These are phyloP conservation scores for Chondrilla cf. caribensis DNA, from an alignment of 37 sponge, comb jelly and placozoan genomes.

Conservation along the genomic window DNA sequence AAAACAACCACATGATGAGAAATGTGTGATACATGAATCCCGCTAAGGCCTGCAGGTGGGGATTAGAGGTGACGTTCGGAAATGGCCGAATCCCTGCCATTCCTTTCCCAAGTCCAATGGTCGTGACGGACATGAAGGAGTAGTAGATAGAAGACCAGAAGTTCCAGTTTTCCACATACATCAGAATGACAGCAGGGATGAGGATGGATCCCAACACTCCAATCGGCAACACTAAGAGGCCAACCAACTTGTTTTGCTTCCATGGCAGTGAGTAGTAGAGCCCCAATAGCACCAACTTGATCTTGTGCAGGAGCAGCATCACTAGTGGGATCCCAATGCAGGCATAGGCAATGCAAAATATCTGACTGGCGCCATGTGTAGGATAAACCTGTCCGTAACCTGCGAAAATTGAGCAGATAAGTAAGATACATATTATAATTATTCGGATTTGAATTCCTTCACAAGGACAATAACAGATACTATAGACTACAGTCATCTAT, in stretches of 20 bases:
- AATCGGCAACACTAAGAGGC: no score
- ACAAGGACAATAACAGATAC: no score
- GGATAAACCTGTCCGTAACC: no score
- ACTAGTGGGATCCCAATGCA: slow-evolving; percentile 74
- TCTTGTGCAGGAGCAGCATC: slow-evolving; percentile 37
- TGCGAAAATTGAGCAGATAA: no score
- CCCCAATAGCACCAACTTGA: slow-evolving; percentile 29
- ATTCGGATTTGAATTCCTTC: no score
- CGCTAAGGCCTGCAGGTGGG: no score
- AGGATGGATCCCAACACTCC: slow-evolving; percentile 30
- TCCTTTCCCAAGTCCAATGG: slow-evolving; percentile 40
- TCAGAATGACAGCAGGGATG: slow-evolving; percentile 53
- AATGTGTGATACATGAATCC: not conserved
- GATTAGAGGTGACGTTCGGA: no score
- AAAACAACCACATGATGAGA: not conserved
- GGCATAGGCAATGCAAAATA: slow-evolving; percentile 59
- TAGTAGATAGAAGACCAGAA: slow-evolving; percentile 30
- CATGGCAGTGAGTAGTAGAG: no score
- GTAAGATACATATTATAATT: no score
- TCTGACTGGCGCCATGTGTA: not conserved
- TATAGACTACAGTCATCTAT: no score
- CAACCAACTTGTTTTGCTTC: not conserved
- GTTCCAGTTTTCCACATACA: slow-evolving; percentile 46
- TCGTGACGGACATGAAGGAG: slow-evolving; percentile 32
- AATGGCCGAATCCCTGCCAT: not conserved